Conservation (phyloP, 2,113 vertebrate species). For the Mellivora capensis region DNA sequence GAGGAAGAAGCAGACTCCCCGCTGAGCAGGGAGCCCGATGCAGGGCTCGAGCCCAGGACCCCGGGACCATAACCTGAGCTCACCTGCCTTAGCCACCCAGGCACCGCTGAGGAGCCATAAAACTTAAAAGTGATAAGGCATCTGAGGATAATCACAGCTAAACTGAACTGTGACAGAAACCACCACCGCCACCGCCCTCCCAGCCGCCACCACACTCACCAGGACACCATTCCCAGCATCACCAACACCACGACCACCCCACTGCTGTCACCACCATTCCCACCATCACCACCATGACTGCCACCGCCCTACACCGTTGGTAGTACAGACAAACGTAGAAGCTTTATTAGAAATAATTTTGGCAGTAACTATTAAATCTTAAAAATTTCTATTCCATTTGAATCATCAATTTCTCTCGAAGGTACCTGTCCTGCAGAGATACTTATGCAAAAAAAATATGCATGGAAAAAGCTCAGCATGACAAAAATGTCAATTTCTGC, state of each 20-base stretch:
- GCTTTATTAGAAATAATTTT: background rate
- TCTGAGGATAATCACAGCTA: background rate
- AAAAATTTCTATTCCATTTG: background rate
- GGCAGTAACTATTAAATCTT: background rate
- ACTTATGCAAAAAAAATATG: background rate
- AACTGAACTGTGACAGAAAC: background rate
- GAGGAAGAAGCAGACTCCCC: too few relatives aligned
- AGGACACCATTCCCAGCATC: background rate
- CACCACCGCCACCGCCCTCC: background rate
- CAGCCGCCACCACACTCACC: background rate
- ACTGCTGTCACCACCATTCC: too few relatives aligned
- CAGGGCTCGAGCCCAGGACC: too few relatives aligned
- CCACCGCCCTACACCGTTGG: background rate
- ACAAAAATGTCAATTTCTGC: background rate
- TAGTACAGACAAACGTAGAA: background rate
- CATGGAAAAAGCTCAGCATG: background rate
- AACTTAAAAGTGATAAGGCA: background rate
- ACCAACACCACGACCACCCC: background rate
- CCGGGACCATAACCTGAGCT: too few relatives aligned
- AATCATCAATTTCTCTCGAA: background rate
- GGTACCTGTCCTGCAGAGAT: background rate
- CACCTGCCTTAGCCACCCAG: too few relatives aligned
- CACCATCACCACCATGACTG: background rate
- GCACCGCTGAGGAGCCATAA: background rate
- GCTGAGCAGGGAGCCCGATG: too few relatives aligned